Base-by-base conservation (phyloP, 2,888 invertebrate genomes). In the Smittia sp. region DNA sequence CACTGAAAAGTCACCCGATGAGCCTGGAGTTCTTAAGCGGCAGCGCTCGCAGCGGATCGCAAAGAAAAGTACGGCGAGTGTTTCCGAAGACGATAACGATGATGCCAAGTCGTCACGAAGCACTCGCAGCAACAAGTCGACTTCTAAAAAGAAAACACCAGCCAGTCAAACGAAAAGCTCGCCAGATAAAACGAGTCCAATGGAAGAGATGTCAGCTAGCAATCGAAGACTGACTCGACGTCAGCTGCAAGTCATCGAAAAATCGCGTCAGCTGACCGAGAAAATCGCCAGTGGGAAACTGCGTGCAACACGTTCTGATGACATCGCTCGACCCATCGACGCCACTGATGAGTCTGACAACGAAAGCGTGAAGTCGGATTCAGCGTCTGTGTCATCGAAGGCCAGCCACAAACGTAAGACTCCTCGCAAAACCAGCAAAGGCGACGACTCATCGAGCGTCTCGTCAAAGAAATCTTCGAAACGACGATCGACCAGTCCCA, bases 151-250 rank as follows among this genome's bases (percentile, higher is more conserved):
- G n/a, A 65, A 46, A 25, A 41, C 25, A 25, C 38, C 39, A 11
- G 2, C 18, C 2, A 62, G 18, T 32, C 4, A 22, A 13, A 25
- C 3, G 20, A 69, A 68, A 46, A 25, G 22, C 1, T n/a, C 72
- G 7, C 62, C 38, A 67, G 67, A 67, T 9, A 13, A n/a, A n/a
- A 11, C 22, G n/a, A 63, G 39, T 62, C 39, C 41, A 6, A 25
- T 39, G 1, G 67, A 58, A 22, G 58, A 62, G 22, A 6, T 62
- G 4, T 54, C 54, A 15, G 32, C 11, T 24, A 41, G 25, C 7
- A 65, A 22, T 20, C 73, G 73, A 18, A 62, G 73, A 32, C 22
- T 73, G n/a, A 73, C 73, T 18, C 24, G 73, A 46, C 13, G 18
- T 11, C 73, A 73, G 20, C 22, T 73, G 13, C 38, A 32, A 27